Percentiles rank a stretch among this genome's conserved stretches.
Evolutionary conservation across 2,797 vertebrate genomes (phyloP).

Genomic region (Siniperca scherzeri): DNA sequence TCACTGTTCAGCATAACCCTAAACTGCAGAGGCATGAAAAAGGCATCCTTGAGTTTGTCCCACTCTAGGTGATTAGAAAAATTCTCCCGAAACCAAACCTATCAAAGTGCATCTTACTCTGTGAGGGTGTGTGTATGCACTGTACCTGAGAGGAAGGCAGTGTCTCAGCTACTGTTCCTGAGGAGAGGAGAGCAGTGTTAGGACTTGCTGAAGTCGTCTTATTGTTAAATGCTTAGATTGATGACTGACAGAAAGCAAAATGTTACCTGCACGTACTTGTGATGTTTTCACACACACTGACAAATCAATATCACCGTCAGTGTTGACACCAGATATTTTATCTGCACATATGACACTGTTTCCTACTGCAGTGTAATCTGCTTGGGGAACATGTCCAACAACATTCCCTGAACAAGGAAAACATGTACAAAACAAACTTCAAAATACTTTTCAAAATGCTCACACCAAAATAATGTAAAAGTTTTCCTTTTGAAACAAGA

Average conservation of each 20-base stretch:
- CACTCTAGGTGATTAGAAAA: neutral
- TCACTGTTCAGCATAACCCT: neutral
- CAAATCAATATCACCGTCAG: fast-evolving
- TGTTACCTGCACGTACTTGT: neutral
- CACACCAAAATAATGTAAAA: neutral
- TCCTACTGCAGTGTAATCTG: fast-evolving
- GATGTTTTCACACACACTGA: neutral
- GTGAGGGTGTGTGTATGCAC: neutral
- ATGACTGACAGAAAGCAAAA: neutral
- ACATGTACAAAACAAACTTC: neutral
- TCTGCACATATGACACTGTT: constrained; percentile 4
- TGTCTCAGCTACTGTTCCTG: neutral
- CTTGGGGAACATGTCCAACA: fast-evolving
- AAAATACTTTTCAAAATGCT: neutral
- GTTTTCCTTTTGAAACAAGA: neutral
- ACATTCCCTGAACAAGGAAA: neutral
- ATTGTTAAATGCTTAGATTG: neutral
- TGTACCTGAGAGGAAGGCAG: constrained; percentile 29
- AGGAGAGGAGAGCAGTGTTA: neutral
- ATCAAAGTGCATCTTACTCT: neutral
- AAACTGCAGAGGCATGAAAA: neutral
- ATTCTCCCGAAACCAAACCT: neutral
- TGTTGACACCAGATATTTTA: neutral
- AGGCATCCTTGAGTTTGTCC: neutral
- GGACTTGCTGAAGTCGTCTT: neutral